A percentile compares a stretch with the other conserved stretches of the same genome.
Evolutionary conservation across 2,113 vertebrate genomes (phyloP).

Genomic region (Hirundichthys speculiger): DNA sequence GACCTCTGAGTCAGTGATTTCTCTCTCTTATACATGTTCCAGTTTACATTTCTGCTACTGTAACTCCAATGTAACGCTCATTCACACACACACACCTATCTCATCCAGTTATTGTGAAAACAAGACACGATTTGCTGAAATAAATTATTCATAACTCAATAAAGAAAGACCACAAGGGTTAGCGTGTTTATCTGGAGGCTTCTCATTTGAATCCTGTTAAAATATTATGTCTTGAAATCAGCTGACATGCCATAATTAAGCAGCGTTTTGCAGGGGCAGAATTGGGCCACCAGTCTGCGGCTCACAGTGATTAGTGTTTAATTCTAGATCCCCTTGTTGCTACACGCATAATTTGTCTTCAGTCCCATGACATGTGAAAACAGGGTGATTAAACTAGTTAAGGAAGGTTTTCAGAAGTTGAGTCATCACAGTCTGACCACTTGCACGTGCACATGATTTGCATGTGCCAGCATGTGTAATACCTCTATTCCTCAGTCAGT

Average conservation of each 20-base stretch:
- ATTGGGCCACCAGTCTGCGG: slow-evolving; percentile 21
- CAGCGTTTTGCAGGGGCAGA: slow-evolving; percentile 32
- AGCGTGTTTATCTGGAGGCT: slow-evolving; percentile 33
- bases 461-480: not conserved
- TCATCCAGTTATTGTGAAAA: slow-evolving; percentile 22
- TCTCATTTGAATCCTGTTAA: slow-evolving; percentile 48
- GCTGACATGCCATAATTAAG: slow-evolving; percentile 30
- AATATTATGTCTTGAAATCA: slow-evolving; percentile 47
- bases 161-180: slow-evolving; percentile 46
- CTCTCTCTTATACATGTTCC: not conserved
- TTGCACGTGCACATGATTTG: not conserved
- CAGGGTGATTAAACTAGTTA: slow-evolving; percentile 4
- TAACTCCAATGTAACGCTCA: not conserved
- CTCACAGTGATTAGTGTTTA: slow-evolving; percentile 43
- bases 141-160: slow-evolving; percentile 59
- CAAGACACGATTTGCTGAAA: slow-evolving; percentile 30
- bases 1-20: not conserved
- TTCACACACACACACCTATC: slow-evolving; percentile 10
- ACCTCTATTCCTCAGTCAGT: not conserved
- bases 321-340: slow-evolving; percentile 24
- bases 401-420: not conserved
- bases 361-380: slow-evolving; percentile 5
- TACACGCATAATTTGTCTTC: slow-evolving; percentile 11
- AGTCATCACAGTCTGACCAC: not conserved
- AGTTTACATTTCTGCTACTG: slow-evolving; percentile 7